phyloP scores from a whole-genome alignment of 1,140 invertebrate species.

The Proctacanthus coquilletti region DNA sequence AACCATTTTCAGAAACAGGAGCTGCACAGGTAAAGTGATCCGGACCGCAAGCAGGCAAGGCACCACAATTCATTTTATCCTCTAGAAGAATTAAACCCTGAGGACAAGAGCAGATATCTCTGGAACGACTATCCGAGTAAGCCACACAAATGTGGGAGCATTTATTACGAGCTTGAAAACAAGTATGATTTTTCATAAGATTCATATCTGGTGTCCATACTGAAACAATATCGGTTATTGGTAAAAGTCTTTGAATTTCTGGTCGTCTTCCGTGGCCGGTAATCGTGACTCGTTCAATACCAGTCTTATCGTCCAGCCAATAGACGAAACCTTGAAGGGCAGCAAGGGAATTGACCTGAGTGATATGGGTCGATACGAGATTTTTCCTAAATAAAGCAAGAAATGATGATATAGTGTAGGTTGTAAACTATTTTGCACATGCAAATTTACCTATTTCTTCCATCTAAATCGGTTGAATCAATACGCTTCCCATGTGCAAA shows the following conservation, averaged over 20 bases:
- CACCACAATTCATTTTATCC: conserved; percentile 50
- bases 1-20: conserved; percentile 16
- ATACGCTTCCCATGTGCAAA: conserved; percentile 68
- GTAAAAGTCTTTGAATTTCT: conserved; percentile 32
- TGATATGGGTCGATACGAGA: conserved; percentile 30
- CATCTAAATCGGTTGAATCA: conserved; percentile 57
- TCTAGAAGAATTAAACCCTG: conserved; percentile 52
- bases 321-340: conserved; percentile 59
- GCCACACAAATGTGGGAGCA: conserved; percentile 44
- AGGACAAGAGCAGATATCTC: conserved; percentile 59
- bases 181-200: conserved; percentile 23
- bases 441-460: conserved; percentile 43
- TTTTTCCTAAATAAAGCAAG: conserved; percentile 22
- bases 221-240: conserved; percentile 44
- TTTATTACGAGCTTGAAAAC: conserved; percentile 22
- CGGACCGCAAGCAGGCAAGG: conserved; percentile 54
- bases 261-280: conserved; percentile 33
- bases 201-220: conserved; percentile 32
- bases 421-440: neutral
- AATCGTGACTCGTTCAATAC: conserved; percentile 35
- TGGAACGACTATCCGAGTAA: conserved; percentile 37
- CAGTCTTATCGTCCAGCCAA: conserved; percentile 61
- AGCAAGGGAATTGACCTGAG: conserved; percentile 41
- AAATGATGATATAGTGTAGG: conserved; percentile 5
- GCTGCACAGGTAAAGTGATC: conserved; percentile 61